Evolutionary conservation across 2,797 vertebrate genomes (phyloP).

Genomic region (Catamblyrhynchus diadema): DNA sequence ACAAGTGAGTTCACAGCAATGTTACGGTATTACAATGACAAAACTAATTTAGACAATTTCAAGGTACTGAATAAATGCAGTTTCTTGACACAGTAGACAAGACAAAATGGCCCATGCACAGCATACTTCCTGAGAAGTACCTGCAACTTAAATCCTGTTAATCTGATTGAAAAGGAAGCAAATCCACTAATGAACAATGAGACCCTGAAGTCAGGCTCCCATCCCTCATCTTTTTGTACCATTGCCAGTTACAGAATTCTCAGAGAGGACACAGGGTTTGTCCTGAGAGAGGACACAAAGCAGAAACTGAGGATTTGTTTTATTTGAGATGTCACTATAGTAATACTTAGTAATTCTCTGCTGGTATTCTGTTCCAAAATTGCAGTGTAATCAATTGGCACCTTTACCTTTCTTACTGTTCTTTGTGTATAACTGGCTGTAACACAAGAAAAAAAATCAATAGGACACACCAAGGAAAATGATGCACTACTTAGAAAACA

Average conservation of each 20-base stretch:
- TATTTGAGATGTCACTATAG: neutral
- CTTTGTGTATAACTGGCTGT: conserved; percentile 11
- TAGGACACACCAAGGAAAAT: conserved; percentile 82
- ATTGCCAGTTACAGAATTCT: neutral
- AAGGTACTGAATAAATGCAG: conserved; percentile 86
- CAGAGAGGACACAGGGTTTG: neutral
- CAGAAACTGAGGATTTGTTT: neutral
- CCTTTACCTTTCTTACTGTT: neutral
- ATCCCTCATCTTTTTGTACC: neutral
- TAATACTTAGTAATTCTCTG: neutral
- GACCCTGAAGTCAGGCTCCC: conserved; percentile 81
- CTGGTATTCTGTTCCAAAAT: neutral
- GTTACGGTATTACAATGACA: conserved; percentile 45
- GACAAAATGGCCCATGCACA: conserved; percentile 62
- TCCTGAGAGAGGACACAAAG: neutral
- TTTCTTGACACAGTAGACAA: conserved; percentile 81
- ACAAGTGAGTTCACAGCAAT: neutral
- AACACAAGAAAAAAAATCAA: conserved; percentile 88
- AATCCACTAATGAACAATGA: conserved; percentile 79
- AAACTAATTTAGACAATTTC: conserved; percentile 81
- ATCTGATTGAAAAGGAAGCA: conserved; percentile 79
- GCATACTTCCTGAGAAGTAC: neutral
- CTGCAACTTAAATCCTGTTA: conserved; percentile 7
- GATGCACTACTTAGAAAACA: conserved; percentile 82
- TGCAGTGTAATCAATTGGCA: neutral